Base-by-base conservation (phyloP, 2,113 vertebrate species). In the Okapia johnstoni region DNA sequence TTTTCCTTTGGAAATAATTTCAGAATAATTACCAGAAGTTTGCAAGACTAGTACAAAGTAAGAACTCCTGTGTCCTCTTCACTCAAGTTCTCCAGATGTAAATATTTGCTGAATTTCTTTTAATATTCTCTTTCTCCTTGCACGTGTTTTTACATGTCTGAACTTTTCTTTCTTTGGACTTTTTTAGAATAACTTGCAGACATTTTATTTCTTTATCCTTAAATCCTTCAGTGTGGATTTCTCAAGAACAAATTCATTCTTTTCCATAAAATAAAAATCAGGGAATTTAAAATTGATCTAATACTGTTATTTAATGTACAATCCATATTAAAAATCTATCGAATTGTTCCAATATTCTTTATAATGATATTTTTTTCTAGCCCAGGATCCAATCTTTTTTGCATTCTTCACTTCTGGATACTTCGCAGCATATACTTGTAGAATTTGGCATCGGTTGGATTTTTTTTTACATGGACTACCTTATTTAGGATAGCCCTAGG, bases 1-100 rank as follows among this genome's bases (percentile, higher is more conserved):
- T 90, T 83, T 86, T 86, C 30, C 57, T 94, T 94, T 95, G 93
- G 55, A 91, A 83, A 73, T 92, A 83, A 95, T 90, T 94, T 90
- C 57, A 90, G 46, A 46, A 46, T 46, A 46, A 25, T 85, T 36
- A 66, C 26, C 54, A 52, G 81, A 96, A 95, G 66, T 28, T 25
- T 33, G 15, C 30, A 92, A 84, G 88, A 48, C 63, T 70, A 33
- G 28, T 33, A 28, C 43, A 91, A 40, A 89, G 86, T 30, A 30
- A 93, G 87, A 73, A 73, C 6, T 61, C 84, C 48, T 36, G 3
- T 63, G 30, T 61, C 19, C 23, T 48, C 25, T 46, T 90, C 81
- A 52, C 61, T 66, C 28, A 26, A 55, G 15, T 83, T 88, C 57
- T 33, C 7, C 81, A 61, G 43, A 73, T 43, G 30, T 80, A 15